Percentiles rank a stretch among this genome's conserved stretches.
phyloP scores from a whole-genome alignment of 2,888 invertebrate genomes.

The Pammene fasciana region DNA sequence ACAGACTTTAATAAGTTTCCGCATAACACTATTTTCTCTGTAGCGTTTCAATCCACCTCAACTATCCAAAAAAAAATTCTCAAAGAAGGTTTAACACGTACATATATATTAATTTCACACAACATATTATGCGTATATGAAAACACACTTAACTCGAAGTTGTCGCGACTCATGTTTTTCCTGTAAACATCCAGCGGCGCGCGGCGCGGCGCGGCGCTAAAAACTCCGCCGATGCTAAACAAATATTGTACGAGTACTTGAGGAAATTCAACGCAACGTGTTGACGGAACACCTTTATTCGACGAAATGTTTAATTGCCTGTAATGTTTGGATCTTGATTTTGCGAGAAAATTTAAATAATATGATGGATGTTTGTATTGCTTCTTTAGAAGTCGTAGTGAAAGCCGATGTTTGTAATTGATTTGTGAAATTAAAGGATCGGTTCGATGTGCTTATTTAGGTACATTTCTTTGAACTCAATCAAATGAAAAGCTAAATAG shows the following conservation, averaged over 20 bases:
- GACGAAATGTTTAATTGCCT: conserved; percentile 29
- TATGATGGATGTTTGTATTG: conserved; percentile 16
- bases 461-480: too few relatives aligned
- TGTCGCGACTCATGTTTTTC: background rate
- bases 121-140: background rate
- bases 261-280: conserved; percentile 17
- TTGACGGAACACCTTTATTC: conserved; percentile 39
- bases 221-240: conserved; percentile 12
- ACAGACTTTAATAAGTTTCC: too few relatives aligned
- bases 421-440: background rate
- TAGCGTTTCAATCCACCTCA: too few relatives aligned
- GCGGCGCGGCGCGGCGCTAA: background rate
- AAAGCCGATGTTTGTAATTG: conserved; percentile 4
- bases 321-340: conserved; percentile 25
- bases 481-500: too few relatives aligned
- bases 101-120: too few relatives aligned
- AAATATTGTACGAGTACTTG: too few relatives aligned
- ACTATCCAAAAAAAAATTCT: too few relatives aligned
- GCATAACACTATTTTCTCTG: too few relatives aligned
- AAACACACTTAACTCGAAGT: background rate
- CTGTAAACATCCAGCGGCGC: conserved; percentile 8
- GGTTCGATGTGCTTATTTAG: too few relatives aligned
- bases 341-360: conserved; percentile 18
- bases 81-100: too few relatives aligned
- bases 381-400: conserved; percentile 27